Evolutionary conservation across 2,113 vertebrate genomes (phyloP), one percentile per base, ranked within the genome.

Genomic region (Myiagra hebetior): DNA sequence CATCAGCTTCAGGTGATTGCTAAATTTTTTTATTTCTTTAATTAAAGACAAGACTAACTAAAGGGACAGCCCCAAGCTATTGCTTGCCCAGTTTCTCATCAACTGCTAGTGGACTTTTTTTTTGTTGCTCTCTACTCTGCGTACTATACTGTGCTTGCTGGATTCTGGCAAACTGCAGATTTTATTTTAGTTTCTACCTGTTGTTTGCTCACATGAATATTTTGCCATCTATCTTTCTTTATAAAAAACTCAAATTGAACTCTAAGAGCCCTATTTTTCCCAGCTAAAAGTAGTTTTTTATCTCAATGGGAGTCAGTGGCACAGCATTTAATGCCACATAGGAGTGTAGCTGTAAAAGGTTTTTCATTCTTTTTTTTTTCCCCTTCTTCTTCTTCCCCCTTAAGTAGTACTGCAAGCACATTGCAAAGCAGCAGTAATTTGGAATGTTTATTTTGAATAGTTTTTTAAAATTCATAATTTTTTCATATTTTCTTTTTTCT

Each of bases 371-470:
- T 24, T 72, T 55, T n/a, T 30, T 62, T 8, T 15, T 15, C 3
- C 3, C 39, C 0, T 30, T 4, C 23, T 52, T 9, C 28, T 26
- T 8, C 19, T 69, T 53, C 10, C 6, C 7, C 10, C 2, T 33
- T 53, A 42, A 35, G 22, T 78, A 80, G 28, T 39, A 69, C 28
- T 53, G 19, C 64, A 70, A 62, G 13, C 11, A 39, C 5, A 21
- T 20, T 55, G 47, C 6, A 52, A 85, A 82, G 24, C 17, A 44
- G 63, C 13, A 84, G 18, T 35, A 30, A 13, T 80, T 19, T 60
- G 27, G 35, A 76, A 89, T 11, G 0, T 2, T 75, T 57, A 37
- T 81, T 87, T 50, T 8, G 64, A 64, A 65, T 39, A 44, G 16
- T 23, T 64, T 68, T 23, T 73, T 68, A 16, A 47, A 69, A 47